Evolutionary conservation across 2,797 vertebrate genomes (phyloP), one percentile per base, ranked within the genome.

Genomic region (Loris lydekkerianus): DNA sequence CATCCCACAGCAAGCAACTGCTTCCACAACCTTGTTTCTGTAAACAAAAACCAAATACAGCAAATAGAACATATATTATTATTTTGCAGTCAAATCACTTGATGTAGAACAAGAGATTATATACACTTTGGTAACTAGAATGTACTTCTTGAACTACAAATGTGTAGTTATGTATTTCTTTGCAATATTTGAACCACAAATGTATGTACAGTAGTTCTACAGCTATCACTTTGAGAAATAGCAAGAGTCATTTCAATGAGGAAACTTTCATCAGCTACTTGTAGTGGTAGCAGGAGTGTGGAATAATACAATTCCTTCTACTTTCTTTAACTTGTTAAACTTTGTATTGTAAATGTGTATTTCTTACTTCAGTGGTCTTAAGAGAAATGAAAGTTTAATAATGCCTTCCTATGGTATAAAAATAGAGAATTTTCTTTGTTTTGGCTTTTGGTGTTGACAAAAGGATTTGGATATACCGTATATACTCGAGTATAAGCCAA

Each of bases 31-130:
- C 56, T 13, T 91, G 21, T 83, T 88, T 95, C 87, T 94, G 21
- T 63, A 92, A 93, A 89, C 56, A 84, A 80, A 84, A 31, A 91
- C 53, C 37, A 95, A 96, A 93, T 67, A 76, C 1, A 90, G 29
- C 75, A 95, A 91, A 15, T 27, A 15, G 29, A 96, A 65, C 43
- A 82, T 60, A 21, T 56, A 37, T 75, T 34, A 43, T 34, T 86
- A 21, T 67, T 95, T 65, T 31, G 23, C 18, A 78, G 80, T 56
- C 49, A 89, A 70, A 89, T 61, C 49, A 34, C 27, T 90, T 89
- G 25, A 73, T 69, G 23, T 63, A 91, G 76, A 92, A 49, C 27
- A 87, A 94, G 40, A 90, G 43, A 89, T 83, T 53, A 76, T 43
- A 86, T 31, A 61, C 3, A 85, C 60, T 81, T 86, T 25, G 21